Conservation (phyloP, 2,797 vertebrate genomes). For the Hydrocynus forskahlii region DNA sequence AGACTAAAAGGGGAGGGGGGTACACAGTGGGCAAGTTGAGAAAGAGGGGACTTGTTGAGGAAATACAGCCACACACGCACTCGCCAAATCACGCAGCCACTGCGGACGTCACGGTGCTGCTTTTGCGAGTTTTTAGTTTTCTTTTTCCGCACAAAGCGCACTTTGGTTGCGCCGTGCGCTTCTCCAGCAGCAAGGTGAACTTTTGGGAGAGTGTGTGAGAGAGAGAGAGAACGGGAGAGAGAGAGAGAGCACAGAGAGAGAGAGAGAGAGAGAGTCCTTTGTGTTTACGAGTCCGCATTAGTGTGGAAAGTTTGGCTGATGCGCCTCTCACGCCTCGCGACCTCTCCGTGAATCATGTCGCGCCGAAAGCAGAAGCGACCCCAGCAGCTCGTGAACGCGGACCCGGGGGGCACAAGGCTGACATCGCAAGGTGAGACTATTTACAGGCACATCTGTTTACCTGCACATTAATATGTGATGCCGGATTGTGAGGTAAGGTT, state of each 20-base stretch:
- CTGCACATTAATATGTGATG: slow-evolving; percentile 23
- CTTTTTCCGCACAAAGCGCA: slow-evolving; percentile 20
- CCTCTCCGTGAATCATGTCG: slow-evolving; percentile 85
- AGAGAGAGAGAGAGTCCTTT: not conserved
- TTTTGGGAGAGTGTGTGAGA: not conserved
- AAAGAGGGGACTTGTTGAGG: slow-evolving; percentile 80
- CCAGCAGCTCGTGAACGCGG: slow-evolving; percentile 84
- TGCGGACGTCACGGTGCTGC: slow-evolving; percentile 68
- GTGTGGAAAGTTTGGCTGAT: slow-evolving; percentile 70
- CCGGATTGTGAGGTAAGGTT: not conserved
- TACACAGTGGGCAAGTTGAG: slow-evolving; percentile 78
- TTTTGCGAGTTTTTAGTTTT: slow-evolving; percentile 25
- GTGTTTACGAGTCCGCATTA: slow-evolving; percentile 1
- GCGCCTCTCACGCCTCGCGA: slow-evolving; percentile 70
- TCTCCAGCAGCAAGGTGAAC: slow-evolving; percentile 27
- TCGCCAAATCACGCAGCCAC: slow-evolving; percentile 58
- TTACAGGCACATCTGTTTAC: slow-evolving; percentile 18
- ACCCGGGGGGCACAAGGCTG: slow-evolving; percentile 78
- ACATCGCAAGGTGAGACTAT: slow-evolving; percentile 78
- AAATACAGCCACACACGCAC: slow-evolving; percentile 79
- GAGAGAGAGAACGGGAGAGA: too few relatives aligned
- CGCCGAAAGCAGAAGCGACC: slow-evolving; percentile 87
- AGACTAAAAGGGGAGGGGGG: slow-evolving; percentile 21
- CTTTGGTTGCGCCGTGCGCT: not conserved
- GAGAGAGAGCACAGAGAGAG: too few relatives aligned